Percentiles rank a stretch among this genome's conserved stretches.
These are phyloP conservation scores for Casuarius casuarius DNA, from an alignment of 2,113 vertebrate species.

Conservation along the genomic window DNA sequence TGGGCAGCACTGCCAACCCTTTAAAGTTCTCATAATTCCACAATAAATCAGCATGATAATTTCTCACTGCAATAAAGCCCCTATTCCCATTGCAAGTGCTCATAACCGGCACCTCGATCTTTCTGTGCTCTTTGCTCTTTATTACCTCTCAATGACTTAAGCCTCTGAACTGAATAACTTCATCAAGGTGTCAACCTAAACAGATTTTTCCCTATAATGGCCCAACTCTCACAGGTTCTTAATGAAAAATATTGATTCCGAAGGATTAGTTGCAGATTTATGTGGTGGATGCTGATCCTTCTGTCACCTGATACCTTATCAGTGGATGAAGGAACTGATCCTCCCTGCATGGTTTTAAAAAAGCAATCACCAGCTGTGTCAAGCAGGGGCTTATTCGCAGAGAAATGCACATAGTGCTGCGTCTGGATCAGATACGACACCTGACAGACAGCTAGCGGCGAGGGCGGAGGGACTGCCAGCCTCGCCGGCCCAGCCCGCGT, in stretches of 20 bases:
- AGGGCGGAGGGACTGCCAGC: neutral
- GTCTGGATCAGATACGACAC: constrained; percentile 57
- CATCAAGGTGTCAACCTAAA: constrained; percentile 89
- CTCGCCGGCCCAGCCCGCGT: neutral
- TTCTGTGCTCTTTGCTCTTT: constrained; percentile 78
- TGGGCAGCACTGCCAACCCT: constrained; percentile 16
- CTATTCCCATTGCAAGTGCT: constrained; percentile 56
- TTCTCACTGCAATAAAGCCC: constrained; percentile 62
- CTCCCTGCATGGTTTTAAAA: constrained; percentile 70
- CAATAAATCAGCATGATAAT: constrained; percentile 71
- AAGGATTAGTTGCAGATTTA: constrained; percentile 89
- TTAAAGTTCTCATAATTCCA: constrained; percentile 48
- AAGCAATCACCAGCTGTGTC: constrained; percentile 78
- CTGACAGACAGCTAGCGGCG: neutral
- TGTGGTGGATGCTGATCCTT: constrained; percentile 83
- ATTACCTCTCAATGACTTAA: constrained; percentile 86
- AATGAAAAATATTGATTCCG: constrained; percentile 90
- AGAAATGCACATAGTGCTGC: constrained; percentile 71
- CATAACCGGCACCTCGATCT: constrained; percentile 67
- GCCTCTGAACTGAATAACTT: constrained; percentile 85
- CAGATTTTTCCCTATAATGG: constrained; percentile 87
- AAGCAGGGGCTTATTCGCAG: constrained; percentile 71
- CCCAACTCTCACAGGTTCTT: constrained; percentile 83
- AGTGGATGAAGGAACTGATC: constrained; percentile 76
- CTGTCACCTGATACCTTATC: constrained; percentile 83